A percentile compares a stretch with the other conserved stretches of the same genome.
phyloP scores from a whole-genome alignment of 2,888 invertebrate species.

The Oscheius onirici region DNA sequence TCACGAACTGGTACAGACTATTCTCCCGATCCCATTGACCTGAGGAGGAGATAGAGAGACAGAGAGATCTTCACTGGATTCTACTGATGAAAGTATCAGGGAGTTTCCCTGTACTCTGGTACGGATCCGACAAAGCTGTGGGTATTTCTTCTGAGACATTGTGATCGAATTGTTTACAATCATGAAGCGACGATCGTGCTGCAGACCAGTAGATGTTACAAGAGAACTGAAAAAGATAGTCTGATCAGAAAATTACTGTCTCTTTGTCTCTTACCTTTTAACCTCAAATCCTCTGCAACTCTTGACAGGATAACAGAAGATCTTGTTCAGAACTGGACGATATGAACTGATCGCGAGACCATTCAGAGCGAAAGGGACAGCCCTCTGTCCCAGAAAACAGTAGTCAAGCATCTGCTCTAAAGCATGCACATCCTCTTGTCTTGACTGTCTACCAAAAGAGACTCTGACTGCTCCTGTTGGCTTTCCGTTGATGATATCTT shows the following conservation, averaged over 20 bases:
- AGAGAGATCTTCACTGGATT: background rate
- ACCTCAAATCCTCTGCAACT: conserved; percentile 43
- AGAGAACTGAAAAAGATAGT: conserved; percentile 77
- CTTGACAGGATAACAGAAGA: conserved; percentile 64
- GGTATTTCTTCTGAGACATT: conserved; percentile 86
- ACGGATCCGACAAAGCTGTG: conserved; percentile 78
- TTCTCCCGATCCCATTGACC: conserved; percentile 8
- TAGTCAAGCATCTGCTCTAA: conserved; percentile 59
- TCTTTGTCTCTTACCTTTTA: conserved; percentile 26
- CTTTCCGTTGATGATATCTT: conserved; percentile 76
- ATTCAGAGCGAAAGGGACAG: background rate
- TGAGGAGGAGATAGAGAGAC: background rate
- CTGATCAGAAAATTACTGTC: too few species aligned
- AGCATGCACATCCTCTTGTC: conserved; percentile 74
- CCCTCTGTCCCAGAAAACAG: conserved; percentile 51
- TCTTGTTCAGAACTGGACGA: conserved; percentile 21
- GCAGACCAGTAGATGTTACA: conserved; percentile 82
- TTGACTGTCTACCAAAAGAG: conserved; percentile 92
- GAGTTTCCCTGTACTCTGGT: conserved; percentile 35
- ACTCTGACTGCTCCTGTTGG: conserved; percentile 92
- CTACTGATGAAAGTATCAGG: background rate
- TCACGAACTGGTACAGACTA: conserved; percentile 22
- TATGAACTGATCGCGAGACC: conserved; percentile 12
- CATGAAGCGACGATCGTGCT: conserved; percentile 93
- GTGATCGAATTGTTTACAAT: conserved; percentile 83